Base-by-base conservation (phyloP, 2,113 vertebrate species). In the Aegotheles bennettii region DNA sequence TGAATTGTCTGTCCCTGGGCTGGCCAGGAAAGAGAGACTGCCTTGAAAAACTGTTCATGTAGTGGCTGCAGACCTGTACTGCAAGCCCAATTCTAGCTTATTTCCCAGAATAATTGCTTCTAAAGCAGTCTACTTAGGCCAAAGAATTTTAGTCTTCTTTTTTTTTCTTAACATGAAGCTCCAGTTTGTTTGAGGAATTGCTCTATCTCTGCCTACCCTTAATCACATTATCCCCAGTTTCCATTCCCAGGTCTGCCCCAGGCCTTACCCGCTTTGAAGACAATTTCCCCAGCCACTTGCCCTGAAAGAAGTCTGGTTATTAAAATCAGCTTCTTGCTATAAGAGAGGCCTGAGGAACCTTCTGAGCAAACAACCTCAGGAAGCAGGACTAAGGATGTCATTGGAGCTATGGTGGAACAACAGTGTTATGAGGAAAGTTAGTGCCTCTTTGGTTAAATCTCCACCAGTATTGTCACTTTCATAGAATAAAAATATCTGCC, bases 171-270 rank as follows among this genome's bases (percentile, higher is more conserved):
- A 71, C 25, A 26, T 26, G 57, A 77, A 84, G n/a, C 40, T 10
- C 9, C 9, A 16, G 69, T 82, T 89, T 84, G 63, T 89, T 59
- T 90, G 78, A 69, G 67, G 29, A 45, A 61, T 76, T 60, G 25
- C 18, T 73, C 28, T 95, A 8, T n/a, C 53, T 45, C 71, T 77
- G 28, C 42, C 92, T 85, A 68, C 68, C 67, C 35, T 92, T 93
- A 92, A 96, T 96, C 70, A 61, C 53, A 69, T 94, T 92, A 80
- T 90, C 73, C 38, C 33, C 29, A 74, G 67, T 65, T 96, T 86
- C 85, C 79, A 93, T 88, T 95, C 47, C 29, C 38, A 77, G 31
- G 43, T 86, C 50, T 88, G 85, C 82, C 67, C 36, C 47, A 61
- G 88, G 73, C 68, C 20, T 42, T 92, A 28, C 33, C 11, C 63